Percentiles rank a stretch among this genome's conserved stretches.
These are phyloP conservation scores for Karalla daura DNA, from an alignment of 2,797 vertebrate species.

Conservation along the genomic window DNA sequence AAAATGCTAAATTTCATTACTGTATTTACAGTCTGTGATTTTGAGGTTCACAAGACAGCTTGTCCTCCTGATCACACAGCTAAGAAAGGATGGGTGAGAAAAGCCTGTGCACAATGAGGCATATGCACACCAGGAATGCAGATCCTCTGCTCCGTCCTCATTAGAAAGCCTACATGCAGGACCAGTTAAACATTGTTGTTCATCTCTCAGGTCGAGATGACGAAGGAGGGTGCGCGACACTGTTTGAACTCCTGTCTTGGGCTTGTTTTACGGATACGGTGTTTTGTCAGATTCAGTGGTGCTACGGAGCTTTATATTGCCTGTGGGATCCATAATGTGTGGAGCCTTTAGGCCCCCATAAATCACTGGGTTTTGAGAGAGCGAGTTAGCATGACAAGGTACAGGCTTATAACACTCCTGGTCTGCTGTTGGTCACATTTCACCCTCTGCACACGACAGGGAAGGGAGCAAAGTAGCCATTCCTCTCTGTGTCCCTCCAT, in stretches of 20 bases:
- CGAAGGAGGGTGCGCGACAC: conserved; percentile 10
- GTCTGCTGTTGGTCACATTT: conserved; percentile 80
- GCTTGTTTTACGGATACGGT: conserved; percentile 60
- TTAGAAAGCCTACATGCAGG: conserved; percentile 52
- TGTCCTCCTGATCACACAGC: conserved; percentile 30
- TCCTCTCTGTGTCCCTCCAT: conserved; percentile 38
- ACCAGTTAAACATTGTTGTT: conserved; percentile 38
- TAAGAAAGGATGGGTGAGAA: conserved; percentile 37
- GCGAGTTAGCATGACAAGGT: conserved; percentile 66
- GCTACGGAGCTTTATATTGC: conserved; percentile 60
- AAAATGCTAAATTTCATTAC: not conserved
- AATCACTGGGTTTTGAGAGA: conserved; percentile 67
- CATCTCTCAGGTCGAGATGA: conserved; percentile 11
- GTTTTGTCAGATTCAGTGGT: conserved; percentile 63
- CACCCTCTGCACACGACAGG: conserved; percentile 65
- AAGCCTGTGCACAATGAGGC: conserved; percentile 69
- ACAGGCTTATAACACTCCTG: conserved; percentile 66
- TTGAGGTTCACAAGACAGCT: not conserved
- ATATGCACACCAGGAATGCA: conserved; percentile 80
- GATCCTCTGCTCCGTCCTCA: conserved; percentile 61
- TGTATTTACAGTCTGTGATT: not conserved
- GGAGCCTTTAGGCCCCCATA: conserved; percentile 59
- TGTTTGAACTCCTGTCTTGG: conserved; percentile 44
- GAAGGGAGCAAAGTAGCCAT: conserved; percentile 46
- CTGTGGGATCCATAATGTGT: conserved; percentile 60